A percentile compares a stretch with the other conserved stretches of the same genome.
phyloP scores from a whole-genome alignment of 2,113 vertebrate species.

The Gymnocephalus cernua region DNA sequence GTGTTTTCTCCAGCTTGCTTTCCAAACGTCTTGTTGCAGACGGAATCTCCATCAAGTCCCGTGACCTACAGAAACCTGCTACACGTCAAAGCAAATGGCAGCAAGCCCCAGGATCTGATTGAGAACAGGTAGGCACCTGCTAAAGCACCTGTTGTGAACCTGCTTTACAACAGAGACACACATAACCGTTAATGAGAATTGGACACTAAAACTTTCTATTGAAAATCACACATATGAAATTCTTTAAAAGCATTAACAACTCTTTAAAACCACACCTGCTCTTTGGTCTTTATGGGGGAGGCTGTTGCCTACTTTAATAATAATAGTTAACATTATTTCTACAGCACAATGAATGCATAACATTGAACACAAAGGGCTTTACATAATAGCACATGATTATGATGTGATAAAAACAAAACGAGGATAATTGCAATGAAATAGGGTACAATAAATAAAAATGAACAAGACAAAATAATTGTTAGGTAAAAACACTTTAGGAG shows the following conservation, averaged over 20 bases:
- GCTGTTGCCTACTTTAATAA: background rate
- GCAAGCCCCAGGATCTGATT: background rate
- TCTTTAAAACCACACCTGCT: background rate
- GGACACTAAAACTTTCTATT: background rate
- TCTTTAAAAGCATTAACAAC: background rate
- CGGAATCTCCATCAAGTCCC: background rate
- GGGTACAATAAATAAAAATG: too few species aligned
- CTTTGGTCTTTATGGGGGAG: background rate
- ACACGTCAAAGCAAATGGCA: background rate
- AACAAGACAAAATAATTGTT: background rate
- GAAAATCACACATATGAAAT: background rate
- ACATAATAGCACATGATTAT: background rate
- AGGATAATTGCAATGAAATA: background rate
- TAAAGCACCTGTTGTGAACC: background rate
- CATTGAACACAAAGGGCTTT: background rate
- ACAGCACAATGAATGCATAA: background rate
- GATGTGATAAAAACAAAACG: background rate
- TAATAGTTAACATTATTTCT: background rate
- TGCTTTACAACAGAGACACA: background rate
- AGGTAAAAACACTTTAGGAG: background rate
- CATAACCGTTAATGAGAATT: fast-evolving
- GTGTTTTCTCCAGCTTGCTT: background rate
- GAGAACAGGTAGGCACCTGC: background rate
- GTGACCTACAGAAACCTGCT: background rate
- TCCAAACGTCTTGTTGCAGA: background rate